Evolutionary conservation across 2,888 invertebrate species (phyloP).

Genomic region (Latrodectus elegans): DNA sequence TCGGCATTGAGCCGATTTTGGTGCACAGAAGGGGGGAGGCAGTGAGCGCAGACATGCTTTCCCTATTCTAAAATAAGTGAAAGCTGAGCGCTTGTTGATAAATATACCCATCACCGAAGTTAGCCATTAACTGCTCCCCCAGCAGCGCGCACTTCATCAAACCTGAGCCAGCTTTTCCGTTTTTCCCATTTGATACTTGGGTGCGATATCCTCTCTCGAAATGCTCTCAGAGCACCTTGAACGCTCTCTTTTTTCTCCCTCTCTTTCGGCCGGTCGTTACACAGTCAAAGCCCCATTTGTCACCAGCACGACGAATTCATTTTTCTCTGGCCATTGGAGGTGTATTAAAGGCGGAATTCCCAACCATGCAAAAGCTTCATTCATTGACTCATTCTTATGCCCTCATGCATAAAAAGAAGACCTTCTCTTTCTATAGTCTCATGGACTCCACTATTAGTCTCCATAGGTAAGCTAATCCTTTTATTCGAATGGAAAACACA

Average conservation of each 20-base stretch:
- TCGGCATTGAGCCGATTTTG: neutral
- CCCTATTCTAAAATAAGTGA: neutral
- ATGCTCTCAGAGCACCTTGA: constrained; percentile 39
- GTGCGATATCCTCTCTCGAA: constrained; percentile 63
- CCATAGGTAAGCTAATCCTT: too few species aligned
- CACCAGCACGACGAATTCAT: constrained; percentile 48
- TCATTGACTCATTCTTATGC: constrained; percentile 42
- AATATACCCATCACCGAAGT: constrained; percentile 55
- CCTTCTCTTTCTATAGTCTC: constrained; percentile 10
- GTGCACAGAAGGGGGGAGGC: neutral
- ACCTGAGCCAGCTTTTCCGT: constrained; percentile 44
- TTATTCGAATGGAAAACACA: too few species aligned
- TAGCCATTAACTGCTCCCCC: constrained; percentile 38
- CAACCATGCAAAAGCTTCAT: constrained; percentile 42
- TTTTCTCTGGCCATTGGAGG: constrained; percentile 22
- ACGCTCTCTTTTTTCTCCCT: constrained; percentile 31
- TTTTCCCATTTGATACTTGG: constrained; percentile 68
- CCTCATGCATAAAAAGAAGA: constrained; percentile 48
- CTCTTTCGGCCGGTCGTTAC: constrained; percentile 53
- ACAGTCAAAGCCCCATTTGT: constrained; percentile 68
- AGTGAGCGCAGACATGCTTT: neutral
- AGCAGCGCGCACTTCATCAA: constrained; percentile 51
- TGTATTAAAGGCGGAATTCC: constrained; percentile 31
- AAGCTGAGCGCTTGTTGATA: constrained; percentile 45
- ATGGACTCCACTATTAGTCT: constrained; percentile 54